Base-by-base conservation (phyloP, 2,113 vertebrate species). In the Hippocampus mohnikei region DNA sequence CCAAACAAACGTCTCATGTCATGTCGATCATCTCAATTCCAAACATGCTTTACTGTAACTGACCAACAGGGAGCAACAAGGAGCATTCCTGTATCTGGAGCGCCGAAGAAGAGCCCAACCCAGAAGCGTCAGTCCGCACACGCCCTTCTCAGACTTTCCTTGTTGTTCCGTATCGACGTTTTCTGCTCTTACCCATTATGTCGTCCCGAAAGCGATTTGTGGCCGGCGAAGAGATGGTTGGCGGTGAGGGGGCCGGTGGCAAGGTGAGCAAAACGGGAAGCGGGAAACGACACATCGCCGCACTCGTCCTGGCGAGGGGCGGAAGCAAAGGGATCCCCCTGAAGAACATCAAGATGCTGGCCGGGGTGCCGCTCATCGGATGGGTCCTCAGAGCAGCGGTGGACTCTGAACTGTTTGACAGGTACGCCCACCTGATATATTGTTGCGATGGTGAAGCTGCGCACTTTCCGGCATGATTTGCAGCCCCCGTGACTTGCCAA, bases 261-360 rank as follows among this genome's bases (percentile, higher is more conserved):
- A 82, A 81, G 56, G 10, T 7, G 11, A 0, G 0, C 12, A 40
- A 15, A 9, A 2, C 27, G 10, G 48, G 0, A 0, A 18, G 33
- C 5, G 7, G 0, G 0, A 12, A 53, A 4, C 7, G 63, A 25
- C 85, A 86, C 71, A 18, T 62, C 2, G 80, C 81, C 0, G 88
- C 83, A 0, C 0, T 90, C 59, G 18, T 90, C 13, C 79, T 90
- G 16, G 87, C 88, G 0, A 25, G 88, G 0, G 88, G 87, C 0
- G 88, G 87, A 1, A 88, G 87, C 7, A 88, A 90, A 56, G 87
- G 87, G 0, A 90, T 88, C 23, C 81, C 77, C 0, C 75, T 87
- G 25, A 90, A 90, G 6, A 88, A 90, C 84, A 85, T 90, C 60
- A 88, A 88, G 15, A 67, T 29, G 40, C 8, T 90, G 0, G 88